Evolutionary conservation across 2,888 invertebrate species (phyloP), one percentile per base, ranked within the genome.

Genomic region (Ochropacha duplaris): DNA sequence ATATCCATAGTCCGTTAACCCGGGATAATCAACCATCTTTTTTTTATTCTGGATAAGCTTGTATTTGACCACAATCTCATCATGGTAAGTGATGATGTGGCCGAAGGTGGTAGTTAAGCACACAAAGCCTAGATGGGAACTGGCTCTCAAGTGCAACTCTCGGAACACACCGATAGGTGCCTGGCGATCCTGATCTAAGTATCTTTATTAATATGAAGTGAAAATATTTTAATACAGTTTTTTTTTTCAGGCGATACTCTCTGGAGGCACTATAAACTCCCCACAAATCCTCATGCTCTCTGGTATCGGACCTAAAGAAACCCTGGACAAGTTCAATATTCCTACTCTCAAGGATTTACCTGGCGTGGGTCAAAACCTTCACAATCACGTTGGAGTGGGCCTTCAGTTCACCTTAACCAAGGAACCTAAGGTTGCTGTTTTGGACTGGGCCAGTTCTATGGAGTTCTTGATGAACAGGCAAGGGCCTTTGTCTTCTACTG

Each of bases 281-380:
- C 95, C 96, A 0, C 95, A 96, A 83, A 84, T 96, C 12, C 88
- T 96, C 3, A 76, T 95, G 3, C 90, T 95, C 3, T 96, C 95
- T 0, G 96, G 96, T 11, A 92, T 96, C 8, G 96, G 96, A 0
- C 95, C 96, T 0, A 94, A 90, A 69, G 90, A 93, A 6, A 94
- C 94, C 51, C 82, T 96, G 2, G 83, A 93, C 50, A 88, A 90
- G 57, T 93, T 94, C 58, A 94, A 94, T 57, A 94, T 96, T 28
- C 93, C 93, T 5, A 90, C 94, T 11, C 87, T 95, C 26, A 93
- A 94, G 61, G 93, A 95, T 62, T 82, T 95, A 22, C 95, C 95
- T 0, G 96, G 96, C 0, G 96, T 96, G 0, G 96, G 96, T 0
- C 93, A 94, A 72, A 96, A 96, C 73, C 82, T 96, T 0, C 95